These are phyloP conservation scores for Xanthorhoe spadicearia DNA, from an alignment of 2,888 invertebrate genomes.

Conservation along the genomic window DNA sequence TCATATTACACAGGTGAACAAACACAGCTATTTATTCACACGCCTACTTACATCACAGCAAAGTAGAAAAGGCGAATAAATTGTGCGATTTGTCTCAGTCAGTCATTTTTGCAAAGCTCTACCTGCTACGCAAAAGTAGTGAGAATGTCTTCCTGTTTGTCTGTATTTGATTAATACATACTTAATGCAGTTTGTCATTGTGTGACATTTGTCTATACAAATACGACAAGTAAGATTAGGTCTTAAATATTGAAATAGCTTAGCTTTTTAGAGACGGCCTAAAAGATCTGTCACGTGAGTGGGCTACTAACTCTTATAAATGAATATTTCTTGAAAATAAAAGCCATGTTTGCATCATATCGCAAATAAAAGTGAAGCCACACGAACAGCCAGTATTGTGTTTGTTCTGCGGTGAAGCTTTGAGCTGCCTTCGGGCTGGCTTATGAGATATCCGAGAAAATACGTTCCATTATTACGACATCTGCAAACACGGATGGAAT, in stretches of 20 bases:
- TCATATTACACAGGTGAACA: constrained; percentile 35
- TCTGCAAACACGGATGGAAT: constrained; percentile 34
- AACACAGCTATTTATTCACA: constrained; percentile 47
- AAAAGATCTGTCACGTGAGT: no score
- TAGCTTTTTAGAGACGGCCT: no score
- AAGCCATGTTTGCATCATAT: constrained; percentile 2
- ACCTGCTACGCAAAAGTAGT: constrained; percentile 18
- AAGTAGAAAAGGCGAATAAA: constrained; percentile 55
- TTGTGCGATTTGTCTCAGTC: constrained; percentile 67
- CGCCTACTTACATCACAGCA: constrained; percentile 49
- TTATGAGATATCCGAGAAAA: constrained; percentile 38
- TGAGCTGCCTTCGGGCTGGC: constrained; percentile 39
- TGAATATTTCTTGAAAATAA: no score
- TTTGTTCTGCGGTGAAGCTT: constrained; percentile 56
- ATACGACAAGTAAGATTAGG: no score
- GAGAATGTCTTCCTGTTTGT: constrained; percentile 1
- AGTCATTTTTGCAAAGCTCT: constrained; percentile 35
- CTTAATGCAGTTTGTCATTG: no score
- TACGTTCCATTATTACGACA: constrained; percentile 33
- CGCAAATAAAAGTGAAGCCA: constrained; percentile 16
- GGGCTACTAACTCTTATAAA: no score
- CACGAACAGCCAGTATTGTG: constrained; percentile 48
- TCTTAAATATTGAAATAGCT: no score
- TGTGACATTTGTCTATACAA: no score
- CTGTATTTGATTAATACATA: neutral